Evolutionary conservation across 2,888 invertebrate species (phyloP).

Genomic region (Colletes collaris): DNA sequence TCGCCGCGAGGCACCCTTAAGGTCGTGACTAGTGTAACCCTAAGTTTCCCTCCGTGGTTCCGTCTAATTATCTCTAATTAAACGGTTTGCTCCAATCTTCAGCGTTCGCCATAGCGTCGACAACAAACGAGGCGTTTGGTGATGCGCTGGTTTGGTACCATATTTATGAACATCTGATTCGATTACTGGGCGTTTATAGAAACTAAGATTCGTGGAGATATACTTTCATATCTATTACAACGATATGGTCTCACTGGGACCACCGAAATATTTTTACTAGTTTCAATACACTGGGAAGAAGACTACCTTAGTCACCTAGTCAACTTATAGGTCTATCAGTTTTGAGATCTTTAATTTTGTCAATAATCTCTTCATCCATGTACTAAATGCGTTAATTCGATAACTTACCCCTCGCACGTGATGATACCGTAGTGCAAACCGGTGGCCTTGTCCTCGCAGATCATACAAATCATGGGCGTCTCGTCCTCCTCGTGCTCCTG

Average conservation of each 20-base stretch:
- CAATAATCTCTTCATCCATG: too few species aligned
- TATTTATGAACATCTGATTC: conserved; percentile 8
- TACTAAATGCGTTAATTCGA: too few species aligned
- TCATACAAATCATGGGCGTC: conserved; percentile 98
- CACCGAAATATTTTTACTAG: too few species aligned
- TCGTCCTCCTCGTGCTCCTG: conserved; percentile 91
- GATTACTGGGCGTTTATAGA: conserved; percentile 14
- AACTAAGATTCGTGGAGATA: too few species aligned
- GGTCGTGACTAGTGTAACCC: conserved; percentile 9
- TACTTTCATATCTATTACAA: too few species aligned
- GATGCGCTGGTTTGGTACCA: background rate
- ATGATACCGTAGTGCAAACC: conserved; percentile 99
- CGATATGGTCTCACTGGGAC: too few species aligned
- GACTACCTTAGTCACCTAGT: too few species aligned
- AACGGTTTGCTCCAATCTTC: conserved; percentile 31
- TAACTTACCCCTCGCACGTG: conserved; percentile 95
- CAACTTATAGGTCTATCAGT: too few species aligned
- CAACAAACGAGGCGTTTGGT: conserved; percentile 10
- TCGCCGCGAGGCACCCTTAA: conserved; percentile 21
- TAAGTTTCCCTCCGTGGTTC: conserved; percentile 29
- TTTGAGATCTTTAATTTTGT: too few species aligned
- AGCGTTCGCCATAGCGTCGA: background rate
- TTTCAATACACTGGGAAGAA: too few species aligned
- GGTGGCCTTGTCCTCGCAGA: conserved; percentile 98
- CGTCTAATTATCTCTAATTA: conserved; percentile 57